A percentile compares a stretch with the other conserved stretches of the same genome.
Evolutionary conservation across 2,797 vertebrate species (phyloP).

Genomic region (Taeniopygia guttata): DNA sequence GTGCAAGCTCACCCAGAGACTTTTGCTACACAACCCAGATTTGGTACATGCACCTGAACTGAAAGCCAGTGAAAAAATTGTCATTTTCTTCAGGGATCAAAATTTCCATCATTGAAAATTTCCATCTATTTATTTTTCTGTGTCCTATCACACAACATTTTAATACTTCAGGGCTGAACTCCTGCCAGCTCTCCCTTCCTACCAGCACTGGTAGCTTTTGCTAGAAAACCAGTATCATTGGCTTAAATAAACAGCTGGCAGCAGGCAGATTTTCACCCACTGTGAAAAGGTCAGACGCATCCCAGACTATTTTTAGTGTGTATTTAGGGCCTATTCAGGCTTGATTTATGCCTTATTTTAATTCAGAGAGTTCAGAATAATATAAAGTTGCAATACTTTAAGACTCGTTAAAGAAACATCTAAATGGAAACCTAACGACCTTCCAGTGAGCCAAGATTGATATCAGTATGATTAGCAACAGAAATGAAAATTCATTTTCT

Average conservation of each 20-base stretch:
- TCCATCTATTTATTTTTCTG: neutral
- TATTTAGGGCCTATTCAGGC: neutral
- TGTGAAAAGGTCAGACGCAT: slow-evolving; percentile 1
- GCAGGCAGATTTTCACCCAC: neutral
- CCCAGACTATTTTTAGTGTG: slow-evolving; percentile 1
- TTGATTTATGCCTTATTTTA: slow-evolving; percentile 4
- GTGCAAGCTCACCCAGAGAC: neutral
- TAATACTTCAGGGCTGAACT: neutral
- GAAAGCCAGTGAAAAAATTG: neutral
- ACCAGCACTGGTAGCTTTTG: neutral
- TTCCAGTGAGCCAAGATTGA: neutral
- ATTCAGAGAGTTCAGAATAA: neutral
- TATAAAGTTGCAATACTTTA: neutral
- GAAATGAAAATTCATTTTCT: neutral
- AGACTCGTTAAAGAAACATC: neutral
- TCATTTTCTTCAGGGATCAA: neutral
- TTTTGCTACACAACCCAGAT: neutral
- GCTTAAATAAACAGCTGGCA: neutral
- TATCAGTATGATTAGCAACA: neutral
- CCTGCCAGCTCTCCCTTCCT: neutral
- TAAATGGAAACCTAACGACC: neutral
- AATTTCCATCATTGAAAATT: neutral
- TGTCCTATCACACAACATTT: neutral
- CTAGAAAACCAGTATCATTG: slow-evolving; percentile 7
- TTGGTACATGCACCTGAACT: fast-evolving